phyloP scores from a whole-genome alignment of 2,888 invertebrate genomes.

The Plagodis pulveraria region DNA sequence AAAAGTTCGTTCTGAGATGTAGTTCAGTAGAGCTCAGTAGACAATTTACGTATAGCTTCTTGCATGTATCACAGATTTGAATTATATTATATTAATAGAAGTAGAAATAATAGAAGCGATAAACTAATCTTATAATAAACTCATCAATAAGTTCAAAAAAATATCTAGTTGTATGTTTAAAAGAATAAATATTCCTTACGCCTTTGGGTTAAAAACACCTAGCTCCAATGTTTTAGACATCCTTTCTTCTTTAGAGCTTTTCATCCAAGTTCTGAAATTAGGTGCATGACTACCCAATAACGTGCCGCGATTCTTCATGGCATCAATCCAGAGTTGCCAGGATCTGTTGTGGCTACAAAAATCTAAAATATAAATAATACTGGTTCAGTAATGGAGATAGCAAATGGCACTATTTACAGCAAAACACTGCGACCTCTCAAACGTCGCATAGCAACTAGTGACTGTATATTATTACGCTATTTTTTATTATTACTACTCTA shows the following conservation, averaged over 20 bases:
- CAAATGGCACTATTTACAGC: too few relatives aligned
- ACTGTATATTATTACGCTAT: too few relatives aligned
- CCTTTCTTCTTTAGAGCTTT: slow-evolving; percentile 50
- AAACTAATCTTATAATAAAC: background rate
- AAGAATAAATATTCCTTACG: slow-evolving; percentile 53
- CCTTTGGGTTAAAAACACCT: slow-evolving; percentile 46
- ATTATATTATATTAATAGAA: too few relatives aligned
- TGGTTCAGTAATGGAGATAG: too few relatives aligned
- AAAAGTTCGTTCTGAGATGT: background rate
- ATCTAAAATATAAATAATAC: slow-evolving; percentile 51
- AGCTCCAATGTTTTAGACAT: slow-evolving; percentile 54
- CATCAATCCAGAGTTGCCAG: slow-evolving; percentile 63
- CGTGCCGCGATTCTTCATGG: slow-evolving; percentile 58
- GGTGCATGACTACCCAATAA: slow-evolving; percentile 63
- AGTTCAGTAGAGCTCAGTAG: background rate
- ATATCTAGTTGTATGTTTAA: background rate
- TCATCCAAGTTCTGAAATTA: slow-evolving; percentile 68
- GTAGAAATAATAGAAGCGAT: background rate
- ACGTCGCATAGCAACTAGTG: too few relatives aligned
- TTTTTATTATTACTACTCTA: too few relatives aligned
- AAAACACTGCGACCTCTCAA: too few relatives aligned
- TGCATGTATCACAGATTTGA: too few relatives aligned
- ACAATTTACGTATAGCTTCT: background rate
- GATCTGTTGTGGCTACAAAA: slow-evolving; percentile 71
- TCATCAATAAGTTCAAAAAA: background rate